A percentile compares a stretch with the other conserved stretches of the same genome.
These are phyloP conservation scores for Drosophila melanosoma DNA, from an alignment of 2,888 invertebrate genomes.

Conservation along the genomic window DNA sequence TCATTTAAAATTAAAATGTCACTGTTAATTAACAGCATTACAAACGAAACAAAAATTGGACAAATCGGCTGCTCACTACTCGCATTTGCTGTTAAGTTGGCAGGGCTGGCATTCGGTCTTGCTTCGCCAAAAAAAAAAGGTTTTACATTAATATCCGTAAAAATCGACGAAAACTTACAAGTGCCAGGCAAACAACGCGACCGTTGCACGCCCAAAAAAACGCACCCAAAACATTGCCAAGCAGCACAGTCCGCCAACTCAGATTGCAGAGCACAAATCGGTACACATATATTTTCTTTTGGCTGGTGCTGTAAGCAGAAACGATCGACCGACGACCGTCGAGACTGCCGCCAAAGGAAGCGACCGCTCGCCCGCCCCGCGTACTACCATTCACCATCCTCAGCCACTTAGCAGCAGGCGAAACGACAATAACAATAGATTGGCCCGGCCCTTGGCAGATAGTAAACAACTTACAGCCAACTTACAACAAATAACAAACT, in stretches of 20 bases:
- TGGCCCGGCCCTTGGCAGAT: constrained; percentile 25
- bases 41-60: constrained; percentile 46
- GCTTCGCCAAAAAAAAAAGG: constrained; percentile 56
- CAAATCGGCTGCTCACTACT: constrained; percentile 34
- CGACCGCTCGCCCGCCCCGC: constrained; percentile 37
- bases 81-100: constrained; percentile 47
- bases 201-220: constrained; percentile 48
- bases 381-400: constrained; percentile 30
- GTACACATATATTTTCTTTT: constrained; percentile 12
- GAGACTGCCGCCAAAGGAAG: constrained; percentile 69
- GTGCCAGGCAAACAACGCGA: constrained; percentile 59
- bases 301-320: constrained; percentile 61
- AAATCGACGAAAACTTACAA: constrained; percentile 69
- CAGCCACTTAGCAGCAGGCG: constrained; percentile 44
- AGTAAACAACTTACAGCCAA: constrained; percentile 48
- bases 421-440: constrained; percentile 49
- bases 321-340: constrained; percentile 57
- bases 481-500: constrained; percentile 37
- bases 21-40: constrained; percentile 36
- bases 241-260: constrained; percentile 19
- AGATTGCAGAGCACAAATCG: constrained; percentile 31
- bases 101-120: constrained; percentile 60
- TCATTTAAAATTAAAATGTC: constrained; percentile 1
- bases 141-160: constrained; percentile 62
- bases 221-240: constrained; percentile 26